Evolutionary conservation across 2,888 invertebrate genomes (phyloP), one percentile per base, ranked within the genome.

Genomic region (Epirrita christyi): DNA sequence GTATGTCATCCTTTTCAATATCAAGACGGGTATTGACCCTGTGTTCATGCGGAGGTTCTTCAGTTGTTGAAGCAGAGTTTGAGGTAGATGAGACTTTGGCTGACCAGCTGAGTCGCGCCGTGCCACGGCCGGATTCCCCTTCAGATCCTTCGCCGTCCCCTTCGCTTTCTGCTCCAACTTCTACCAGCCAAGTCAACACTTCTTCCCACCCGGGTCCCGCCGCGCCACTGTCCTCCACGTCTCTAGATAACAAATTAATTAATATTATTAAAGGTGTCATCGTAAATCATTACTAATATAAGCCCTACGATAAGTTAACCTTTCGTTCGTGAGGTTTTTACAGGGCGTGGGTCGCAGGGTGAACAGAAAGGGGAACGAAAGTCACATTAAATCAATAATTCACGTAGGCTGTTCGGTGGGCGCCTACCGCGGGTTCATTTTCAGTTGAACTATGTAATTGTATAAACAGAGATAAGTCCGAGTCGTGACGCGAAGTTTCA

Each of bases 1-100:
- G 98, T 59, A 98, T 97, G 78, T 98, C 97, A 81, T 98, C 98
- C 81, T 98, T 98, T 81, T 97, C 97, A 62, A 98, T 96, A 77
- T 97, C 97, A 44, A 98, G 93, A 67, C 97, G 93, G 0, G 97
- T 96, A 59, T 96, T 96, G 42, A 97, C 93, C 78, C 97, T 95
- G 68, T 91, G 86, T 71, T 92, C 90, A 54, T 90, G 88, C 8
- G 92, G 85, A 10, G 87, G 85, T 65, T 88, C 87, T 67, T 89
- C 86, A 0, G 90, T 87, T 9, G 91, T 87, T 1, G 85, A 81
- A 1, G 79, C 73, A 0, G 78, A 75, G 11, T 75, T 78, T 0
- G 85, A 73, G 0, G 83, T 71, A 1, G 86, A 73, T 0, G 89
- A 89, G 70, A 78, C 93, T 93, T 78, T 94, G 84, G 86, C 96